phyloP scores from a whole-genome alignment of 37 sponge, comb jelly and placozoan species.

The Aphrocallistes beatrix region DNA sequence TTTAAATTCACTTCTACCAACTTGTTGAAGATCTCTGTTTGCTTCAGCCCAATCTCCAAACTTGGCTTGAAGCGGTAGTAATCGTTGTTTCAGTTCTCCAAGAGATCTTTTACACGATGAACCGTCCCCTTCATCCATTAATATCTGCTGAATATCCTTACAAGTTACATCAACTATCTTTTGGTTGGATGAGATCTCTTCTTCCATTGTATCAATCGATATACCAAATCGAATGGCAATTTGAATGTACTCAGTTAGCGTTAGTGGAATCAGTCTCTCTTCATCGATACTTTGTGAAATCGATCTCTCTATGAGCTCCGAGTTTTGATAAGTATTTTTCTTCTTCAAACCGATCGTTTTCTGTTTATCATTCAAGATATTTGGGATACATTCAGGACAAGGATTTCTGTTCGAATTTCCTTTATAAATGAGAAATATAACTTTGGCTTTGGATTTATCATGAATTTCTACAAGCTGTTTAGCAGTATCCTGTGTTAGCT shows the following conservation, averaged over 20 bases:
- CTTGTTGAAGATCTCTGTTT: neutral
- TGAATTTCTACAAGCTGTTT: neutral
- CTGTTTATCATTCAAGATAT: neutral
- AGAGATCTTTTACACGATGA: too few relatives aligned
- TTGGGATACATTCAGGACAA: neutral
- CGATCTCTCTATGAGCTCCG: neutral
- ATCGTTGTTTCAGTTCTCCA: neutral
- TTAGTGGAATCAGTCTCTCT: neutral
- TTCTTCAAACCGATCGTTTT: neutral
- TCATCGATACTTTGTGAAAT: neutral
- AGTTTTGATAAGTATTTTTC: neutral
- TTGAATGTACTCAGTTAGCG: neutral
- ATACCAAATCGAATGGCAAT: constrained; percentile 18
- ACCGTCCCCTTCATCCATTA: neutral
- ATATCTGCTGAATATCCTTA: neutral
- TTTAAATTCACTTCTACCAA: neutral
- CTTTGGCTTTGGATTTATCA: neutral
- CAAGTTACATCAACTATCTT: neutral
- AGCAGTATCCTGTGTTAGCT: neutral
- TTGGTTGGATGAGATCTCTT: neutral
- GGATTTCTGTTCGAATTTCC: neutral
- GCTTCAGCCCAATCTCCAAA: constrained; percentile 1
- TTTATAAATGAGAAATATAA: constrained; percentile 1
- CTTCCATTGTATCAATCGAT: constrained; percentile 12
- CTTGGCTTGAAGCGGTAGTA: constrained; percentile 25